Evolutionary conservation across 1,140 invertebrate species (phyloP).

Genomic region (Drosophila suzukii): DNA sequence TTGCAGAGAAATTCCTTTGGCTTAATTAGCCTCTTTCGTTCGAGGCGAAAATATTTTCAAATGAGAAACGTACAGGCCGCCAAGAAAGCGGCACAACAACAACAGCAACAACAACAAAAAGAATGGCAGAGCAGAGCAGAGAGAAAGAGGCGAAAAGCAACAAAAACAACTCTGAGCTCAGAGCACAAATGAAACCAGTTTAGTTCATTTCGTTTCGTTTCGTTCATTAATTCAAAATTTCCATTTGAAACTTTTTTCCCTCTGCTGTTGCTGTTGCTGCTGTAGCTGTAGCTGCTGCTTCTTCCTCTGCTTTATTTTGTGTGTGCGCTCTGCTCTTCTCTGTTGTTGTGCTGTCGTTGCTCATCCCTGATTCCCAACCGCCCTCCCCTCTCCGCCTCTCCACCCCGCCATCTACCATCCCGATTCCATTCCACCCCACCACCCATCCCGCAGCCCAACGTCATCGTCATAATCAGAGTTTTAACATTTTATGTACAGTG

Average conservation of each 20-base stretch:
- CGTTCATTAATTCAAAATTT: slow-evolving; percentile 83
- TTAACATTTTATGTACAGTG: slow-evolving; percentile 81
- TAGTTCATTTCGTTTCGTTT: slow-evolving; percentile 83
- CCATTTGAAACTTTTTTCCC: slow-evolving; percentile 80
- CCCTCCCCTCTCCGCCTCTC: neutral
- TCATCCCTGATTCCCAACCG: slow-evolving; percentile 59
- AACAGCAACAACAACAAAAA: slow-evolving; percentile 33
- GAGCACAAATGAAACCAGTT: slow-evolving; percentile 82
- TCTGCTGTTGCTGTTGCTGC: slow-evolving; percentile 33
- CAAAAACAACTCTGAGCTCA: slow-evolving; percentile 62
- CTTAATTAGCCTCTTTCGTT: slow-evolving; percentile 82
- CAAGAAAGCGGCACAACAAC: slow-evolving; percentile 78
- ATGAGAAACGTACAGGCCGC: slow-evolving; percentile 67
- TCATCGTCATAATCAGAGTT: slow-evolving; percentile 82
- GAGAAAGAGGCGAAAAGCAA: slow-evolving; percentile 29
- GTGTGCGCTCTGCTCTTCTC: slow-evolving; percentile 37
- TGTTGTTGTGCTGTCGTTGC: slow-evolving; percentile 71
- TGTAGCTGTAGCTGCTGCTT: slow-evolving; percentile 15
- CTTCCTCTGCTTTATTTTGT: slow-evolving; percentile 44
- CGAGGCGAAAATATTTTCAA: slow-evolving; percentile 81
- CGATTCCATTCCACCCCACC: slow-evolving; percentile 19
- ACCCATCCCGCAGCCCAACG: slow-evolving; percentile 46
- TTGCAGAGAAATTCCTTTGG: slow-evolving; percentile 83
- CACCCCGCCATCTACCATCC: neutral
- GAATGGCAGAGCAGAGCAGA: slow-evolving; percentile 7